Conservation (phyloP, 2,797 vertebrate genomes). For the Cryptoblepharus egeriae region DNA sequence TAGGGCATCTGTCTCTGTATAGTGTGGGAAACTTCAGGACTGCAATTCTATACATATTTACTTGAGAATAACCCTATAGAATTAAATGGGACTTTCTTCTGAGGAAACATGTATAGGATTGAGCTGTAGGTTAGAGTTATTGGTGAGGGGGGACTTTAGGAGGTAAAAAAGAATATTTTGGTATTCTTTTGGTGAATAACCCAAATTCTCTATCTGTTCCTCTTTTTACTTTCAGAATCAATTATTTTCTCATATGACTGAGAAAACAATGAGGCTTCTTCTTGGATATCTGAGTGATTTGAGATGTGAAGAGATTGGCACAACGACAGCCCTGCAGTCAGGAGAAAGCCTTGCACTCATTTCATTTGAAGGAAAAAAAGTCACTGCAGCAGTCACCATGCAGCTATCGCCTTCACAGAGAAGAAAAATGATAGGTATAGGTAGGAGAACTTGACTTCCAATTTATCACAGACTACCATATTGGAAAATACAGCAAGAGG, state of each 20-base stretch:
- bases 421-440: background rate
- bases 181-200: background rate
- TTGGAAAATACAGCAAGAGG: background rate
- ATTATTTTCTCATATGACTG: background rate
- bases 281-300: background rate
- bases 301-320: background rate
- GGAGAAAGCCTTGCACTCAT: background rate
- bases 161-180: background rate
- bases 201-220: background rate
- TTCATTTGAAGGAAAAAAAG: background rate
- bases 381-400: no score
- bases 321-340: background rate
- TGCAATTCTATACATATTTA: no score
- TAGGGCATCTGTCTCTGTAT: background rate
- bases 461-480: background rate
- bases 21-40: background rate
- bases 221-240: background rate
- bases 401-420: background rate
- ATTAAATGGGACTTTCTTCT: no score
- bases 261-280: background rate
- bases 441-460: background rate
- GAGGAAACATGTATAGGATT: no score
- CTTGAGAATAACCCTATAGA: no score
- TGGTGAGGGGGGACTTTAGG: no score
- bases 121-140: no score